phyloP scores from a whole-genome alignment of 2,888 invertebrate species.

The Parasteatoda lunata region DNA sequence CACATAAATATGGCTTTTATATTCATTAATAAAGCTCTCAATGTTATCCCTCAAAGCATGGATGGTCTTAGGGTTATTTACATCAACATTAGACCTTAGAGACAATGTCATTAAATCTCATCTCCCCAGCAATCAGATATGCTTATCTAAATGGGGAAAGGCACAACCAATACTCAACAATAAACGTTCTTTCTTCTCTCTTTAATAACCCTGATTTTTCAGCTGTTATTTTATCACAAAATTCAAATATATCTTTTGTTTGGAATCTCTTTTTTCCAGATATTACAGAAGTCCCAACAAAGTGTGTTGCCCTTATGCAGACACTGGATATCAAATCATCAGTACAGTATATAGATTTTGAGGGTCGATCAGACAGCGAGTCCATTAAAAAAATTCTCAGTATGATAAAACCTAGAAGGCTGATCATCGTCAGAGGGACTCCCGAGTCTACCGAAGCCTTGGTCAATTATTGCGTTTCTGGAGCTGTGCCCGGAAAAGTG shows the following conservation, averaged over 20 bases:
- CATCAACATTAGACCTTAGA: too few species aligned
- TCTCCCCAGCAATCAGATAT: too few species aligned
- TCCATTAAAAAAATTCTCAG: constrained; percentile 82
- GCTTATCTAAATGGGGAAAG: too few species aligned
- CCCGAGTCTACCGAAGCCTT: constrained; percentile 82
- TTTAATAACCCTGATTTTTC: too few species aligned
- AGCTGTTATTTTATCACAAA: too few species aligned
- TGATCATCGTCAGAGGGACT: constrained; percentile 86
- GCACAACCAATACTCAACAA: too few species aligned
- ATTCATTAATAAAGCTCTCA: too few species aligned
- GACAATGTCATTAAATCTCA: too few species aligned
- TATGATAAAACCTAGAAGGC: constrained; percentile 84
- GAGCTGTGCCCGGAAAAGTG: constrained; percentile 80
- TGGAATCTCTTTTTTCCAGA: constrained; percentile 70
- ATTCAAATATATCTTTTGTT: background rate
- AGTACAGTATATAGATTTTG: constrained; percentile 96
- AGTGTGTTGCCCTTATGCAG: constrained; percentile 85
- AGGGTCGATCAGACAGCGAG: constrained; percentile 83
- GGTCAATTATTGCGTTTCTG: constrained; percentile 80
- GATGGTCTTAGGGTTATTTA: too few species aligned
- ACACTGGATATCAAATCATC: constrained; percentile 87
- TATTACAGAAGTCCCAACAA: constrained; percentile 88
- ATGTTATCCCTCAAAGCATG: too few species aligned
- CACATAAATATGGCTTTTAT: too few species aligned
- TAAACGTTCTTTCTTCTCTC: background rate